These are phyloP conservation scores for Serrognathus titanus DNA, from an alignment of 2,888 invertebrate species.

Conservation along the genomic window DNA sequence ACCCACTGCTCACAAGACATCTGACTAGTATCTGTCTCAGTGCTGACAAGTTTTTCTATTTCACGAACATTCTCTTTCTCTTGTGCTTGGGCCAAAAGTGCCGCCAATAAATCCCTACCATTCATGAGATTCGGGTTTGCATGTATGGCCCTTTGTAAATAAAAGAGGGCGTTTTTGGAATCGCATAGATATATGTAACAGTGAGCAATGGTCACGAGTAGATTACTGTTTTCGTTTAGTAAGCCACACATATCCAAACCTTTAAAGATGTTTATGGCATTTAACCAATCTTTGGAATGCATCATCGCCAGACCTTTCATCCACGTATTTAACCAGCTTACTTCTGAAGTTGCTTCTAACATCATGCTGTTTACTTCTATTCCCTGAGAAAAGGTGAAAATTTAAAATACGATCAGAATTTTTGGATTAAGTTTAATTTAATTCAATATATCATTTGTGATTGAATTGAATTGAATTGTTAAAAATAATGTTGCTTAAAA, in stretches of 20 bases:
- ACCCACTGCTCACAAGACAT: constrained; percentile 67
- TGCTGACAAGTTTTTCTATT: constrained; percentile 38
- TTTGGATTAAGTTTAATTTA: background rate
- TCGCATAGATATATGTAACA: constrained; percentile 71
- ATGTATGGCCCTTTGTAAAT: constrained; percentile 49
- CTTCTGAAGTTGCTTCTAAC: constrained; percentile 53
- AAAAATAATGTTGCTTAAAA: no score
- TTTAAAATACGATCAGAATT: no score
- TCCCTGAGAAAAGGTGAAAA: constrained; percentile 52
- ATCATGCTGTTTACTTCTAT: constrained; percentile 72
- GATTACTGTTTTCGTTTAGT: constrained; percentile 64
- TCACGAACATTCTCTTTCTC: constrained; percentile 39
- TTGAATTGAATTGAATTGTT: no score
- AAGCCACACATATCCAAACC: constrained; percentile 62
- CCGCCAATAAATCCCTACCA: constrained; percentile 37
- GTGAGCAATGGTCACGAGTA: constrained; percentile 68
- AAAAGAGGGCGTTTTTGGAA: constrained; percentile 59
- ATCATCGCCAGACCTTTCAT: constrained; percentile 63
- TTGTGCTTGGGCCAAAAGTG: constrained; percentile 24
- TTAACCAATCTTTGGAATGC: constrained; percentile 63
- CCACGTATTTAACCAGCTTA: constrained; percentile 60
- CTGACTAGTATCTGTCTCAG: constrained; percentile 37
- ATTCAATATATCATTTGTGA: background rate
- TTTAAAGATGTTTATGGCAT: constrained; percentile 64
- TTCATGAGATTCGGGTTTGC: constrained; percentile 36